Conservation (phyloP, 2,797 vertebrate genomes). For the Novumbra hubbsi region DNA sequence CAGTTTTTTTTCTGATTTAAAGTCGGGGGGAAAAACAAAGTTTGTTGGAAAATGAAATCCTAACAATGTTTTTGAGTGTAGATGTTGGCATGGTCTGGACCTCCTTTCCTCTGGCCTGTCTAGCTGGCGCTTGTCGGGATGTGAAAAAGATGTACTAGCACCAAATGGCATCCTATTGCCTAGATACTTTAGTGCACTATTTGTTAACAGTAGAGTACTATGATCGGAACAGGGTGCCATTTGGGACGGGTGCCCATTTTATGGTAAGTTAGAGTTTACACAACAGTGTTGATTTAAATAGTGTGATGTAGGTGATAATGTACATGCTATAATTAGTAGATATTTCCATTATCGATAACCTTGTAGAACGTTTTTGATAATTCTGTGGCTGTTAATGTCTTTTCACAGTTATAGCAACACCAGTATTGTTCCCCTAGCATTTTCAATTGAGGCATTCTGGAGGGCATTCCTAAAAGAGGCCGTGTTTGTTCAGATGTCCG, state of each 20-base stretch:
- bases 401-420: not conserved
- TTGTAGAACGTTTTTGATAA: not conserved
- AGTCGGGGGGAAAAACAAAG: conserved; percentile 9
- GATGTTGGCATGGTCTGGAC: conserved; percentile 37
- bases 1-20: not conserved
- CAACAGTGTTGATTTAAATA: conserved; percentile 24
- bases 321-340: not conserved
- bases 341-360: not conserved
- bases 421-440: not conserved
- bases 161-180: not conserved
- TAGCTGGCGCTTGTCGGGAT: conserved; percentile 28
- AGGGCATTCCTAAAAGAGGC: conserved; percentile 12
- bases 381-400: conserved; percentile 1
- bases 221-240: not conserved
- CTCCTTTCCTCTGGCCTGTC: conserved; percentile 13
- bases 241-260: not conserved
- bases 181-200: not conserved
- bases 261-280: conserved; percentile 38
- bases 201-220: not conserved
- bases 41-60: conserved; percentile 7
- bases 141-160: conserved; percentile 16
- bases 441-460: conserved; percentile 4
- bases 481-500: conserved; percentile 3
- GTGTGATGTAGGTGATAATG: conserved; percentile 4
- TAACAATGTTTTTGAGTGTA: conserved; percentile 29